Percentiles rank a stretch among this genome's conserved stretches.
Evolutionary conservation across 2,113 vertebrate genomes (phyloP).

Genomic region (Thryonomys swinderianus): DNA sequence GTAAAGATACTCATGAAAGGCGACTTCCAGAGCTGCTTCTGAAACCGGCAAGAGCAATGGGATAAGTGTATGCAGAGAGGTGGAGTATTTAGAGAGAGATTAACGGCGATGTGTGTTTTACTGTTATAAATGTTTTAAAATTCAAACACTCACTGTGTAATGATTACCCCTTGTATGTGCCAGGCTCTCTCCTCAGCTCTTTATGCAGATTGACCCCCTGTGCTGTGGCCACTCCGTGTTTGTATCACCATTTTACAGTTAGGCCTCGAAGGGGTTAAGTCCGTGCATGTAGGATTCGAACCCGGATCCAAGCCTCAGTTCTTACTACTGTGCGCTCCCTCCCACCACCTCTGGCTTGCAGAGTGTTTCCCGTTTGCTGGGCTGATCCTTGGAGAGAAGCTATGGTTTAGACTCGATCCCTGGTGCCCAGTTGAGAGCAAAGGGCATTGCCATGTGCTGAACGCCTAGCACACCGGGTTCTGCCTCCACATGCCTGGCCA

Average conservation of each 20-base stretch:
- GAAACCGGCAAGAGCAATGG: background rate
- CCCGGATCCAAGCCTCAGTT: background rate
- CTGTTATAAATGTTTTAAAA: background rate
- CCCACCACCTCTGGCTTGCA: background rate
- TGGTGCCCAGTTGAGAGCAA: background rate
- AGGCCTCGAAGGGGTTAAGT: background rate
- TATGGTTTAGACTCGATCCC: background rate
- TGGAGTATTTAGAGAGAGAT: background rate
- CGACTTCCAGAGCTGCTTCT: background rate
- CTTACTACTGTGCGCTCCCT: background rate
- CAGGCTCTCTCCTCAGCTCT: background rate
- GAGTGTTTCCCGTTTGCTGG: background rate
- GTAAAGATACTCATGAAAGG: background rate
- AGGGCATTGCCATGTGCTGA: background rate
- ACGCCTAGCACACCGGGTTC: background rate
- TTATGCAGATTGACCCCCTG: background rate
- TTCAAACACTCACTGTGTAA: background rate
- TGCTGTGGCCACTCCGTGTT: rapidly evolving
- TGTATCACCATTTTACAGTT: background rate
- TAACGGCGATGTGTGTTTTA: background rate
- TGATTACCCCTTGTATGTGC: background rate
- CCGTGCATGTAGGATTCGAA: background rate
- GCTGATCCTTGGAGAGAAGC: background rate
- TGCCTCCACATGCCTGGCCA: background rate
- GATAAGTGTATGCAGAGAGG: background rate